Evolutionary conservation across 2,797 vertebrate species (phyloP), one percentile per base, ranked within the genome.

Genomic region (Esox lucius): DNA sequence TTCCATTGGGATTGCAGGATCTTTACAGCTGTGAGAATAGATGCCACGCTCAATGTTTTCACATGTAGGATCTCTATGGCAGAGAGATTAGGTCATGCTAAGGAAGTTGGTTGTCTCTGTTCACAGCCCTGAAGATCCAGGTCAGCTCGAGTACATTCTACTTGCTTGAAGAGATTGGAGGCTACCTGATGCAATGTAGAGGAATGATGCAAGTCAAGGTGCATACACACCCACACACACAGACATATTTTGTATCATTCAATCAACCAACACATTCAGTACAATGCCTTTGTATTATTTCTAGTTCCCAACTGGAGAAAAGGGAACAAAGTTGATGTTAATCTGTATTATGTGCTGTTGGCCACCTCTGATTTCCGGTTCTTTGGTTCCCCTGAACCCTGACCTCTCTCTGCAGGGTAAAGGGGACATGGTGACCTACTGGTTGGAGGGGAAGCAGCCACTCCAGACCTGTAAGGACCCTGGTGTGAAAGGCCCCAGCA

Each of bases 171-270:
- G 94, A 96, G 91, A 93, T 94, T 48, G 89, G 94, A 13, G 92
- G 95, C 56, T 96, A 94, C 75, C 31, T 89, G 74, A 82, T 97
- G 80, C 78, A 88, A 66, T 96, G 95, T 73, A 85, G 93, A 82
- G 95, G 95, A 65, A 93, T 90, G 78, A 86, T 95, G 80, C 92
- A 95, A 91, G 93, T 96, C 70, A 97, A 95, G 94, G 95, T 96
- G 86, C 87, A 91, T 80, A 24, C 31, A 42, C 48, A 56, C 35
- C 53, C 48, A 31, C 22, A 53, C 4, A 71, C 62, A 39, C 35
- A n/a, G n/a, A n/a, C n/a, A n/a, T n/a, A 8, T 39, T 39, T 39
- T 39, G 3, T 39, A 3, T n/a, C n/a, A n/a, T n/a, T 39, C 35
- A 39, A 39, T 39, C 35, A 39, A 3, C 12, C 42, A 8, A 46